phyloP scores from a whole-genome alignment of 2,797 vertebrate genomes.

The Hippoglossus hippoglossus region DNA sequence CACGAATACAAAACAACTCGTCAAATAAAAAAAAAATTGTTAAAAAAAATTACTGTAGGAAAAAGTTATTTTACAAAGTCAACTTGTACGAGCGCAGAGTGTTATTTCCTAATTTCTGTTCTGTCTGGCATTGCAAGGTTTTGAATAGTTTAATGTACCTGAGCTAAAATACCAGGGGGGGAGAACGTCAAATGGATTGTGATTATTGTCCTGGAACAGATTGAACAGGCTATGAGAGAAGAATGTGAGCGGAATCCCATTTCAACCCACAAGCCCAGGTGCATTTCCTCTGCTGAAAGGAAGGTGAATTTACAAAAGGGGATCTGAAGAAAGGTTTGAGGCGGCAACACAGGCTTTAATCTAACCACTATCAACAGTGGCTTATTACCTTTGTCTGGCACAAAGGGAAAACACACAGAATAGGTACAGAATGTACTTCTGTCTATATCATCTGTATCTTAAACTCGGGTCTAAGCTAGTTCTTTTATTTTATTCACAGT shows the following conservation, averaged over 20 bases:
- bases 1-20: background rate
- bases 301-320: slow-evolving; percentile 61
- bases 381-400: slow-evolving; percentile 48
- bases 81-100: slow-evolving; percentile 31
- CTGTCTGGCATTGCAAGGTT: slow-evolving; percentile 64
- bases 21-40: background rate
- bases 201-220: slow-evolving; percentile 94
- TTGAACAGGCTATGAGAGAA: slow-evolving; percentile 88
- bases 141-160: slow-evolving; percentile 67
- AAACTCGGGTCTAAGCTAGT: background rate
- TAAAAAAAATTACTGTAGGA: slow-evolving; percentile 8
- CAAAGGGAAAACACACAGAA: slow-evolving; percentile 33
- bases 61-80: slow-evolving; percentile 50
- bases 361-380: slow-evolving; percentile 43
- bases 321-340: slow-evolving; percentile 43
- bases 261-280: slow-evolving; percentile 59
- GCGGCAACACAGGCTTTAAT: slow-evolving; percentile 56
- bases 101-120: slow-evolving; percentile 64
- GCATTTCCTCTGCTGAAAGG: slow-evolving; percentile 61
- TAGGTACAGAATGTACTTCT: background rate
- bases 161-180: slow-evolving; percentile 89
- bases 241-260: slow-evolving; percentile 89
- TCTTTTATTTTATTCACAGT: background rate
- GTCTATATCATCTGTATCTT: slow-evolving; percentile 6
- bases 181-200: slow-evolving; percentile 91